A percentile compares a stretch with the other conserved stretches of the same genome.
phyloP scores from a whole-genome alignment of 2,888 invertebrate genomes.

The Nowickia ferox region DNA sequence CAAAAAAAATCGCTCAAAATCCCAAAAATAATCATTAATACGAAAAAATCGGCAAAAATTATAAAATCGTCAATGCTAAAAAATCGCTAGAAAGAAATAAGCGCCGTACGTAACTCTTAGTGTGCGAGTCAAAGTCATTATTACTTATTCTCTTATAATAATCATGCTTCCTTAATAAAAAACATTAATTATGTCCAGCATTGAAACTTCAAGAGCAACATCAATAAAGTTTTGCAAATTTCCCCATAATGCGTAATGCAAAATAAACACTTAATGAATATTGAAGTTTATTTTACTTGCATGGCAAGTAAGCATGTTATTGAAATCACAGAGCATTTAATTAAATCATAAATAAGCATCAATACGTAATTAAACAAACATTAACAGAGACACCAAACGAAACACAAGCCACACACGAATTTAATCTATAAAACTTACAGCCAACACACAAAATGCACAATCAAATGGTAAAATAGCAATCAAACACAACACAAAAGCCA shows the following conservation, averaged over 20 bases:
- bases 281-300: constrained; percentile 54
- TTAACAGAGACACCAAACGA: constrained; percentile 65
- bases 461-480: constrained; percentile 66
- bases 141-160: neutral
- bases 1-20: no score
- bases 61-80: no score
- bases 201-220: constrained; percentile 18
- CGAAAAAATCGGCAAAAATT: no score
- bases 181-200: neutral
- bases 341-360: constrained; percentile 75
- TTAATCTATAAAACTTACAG: constrained; percentile 11
- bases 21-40: no score
- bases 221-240: constrained; percentile 2
- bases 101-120: no score
- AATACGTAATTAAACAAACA: constrained; percentile 74
- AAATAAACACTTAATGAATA: constrained; percentile 65
- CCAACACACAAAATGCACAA: constrained; percentile 66
- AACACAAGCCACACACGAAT: constrained; percentile 26
- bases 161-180: neutral
- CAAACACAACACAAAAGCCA: constrained; percentile 68
- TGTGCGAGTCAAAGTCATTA: neutral
- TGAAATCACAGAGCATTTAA: constrained; percentile 73
- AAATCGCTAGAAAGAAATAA: no score
- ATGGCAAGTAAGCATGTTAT: constrained; percentile 18
- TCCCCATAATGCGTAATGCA: constrained; percentile 46